Conservation (phyloP, 2,113 vertebrate genomes). For the Misgurnus mizolepis region DNA sequence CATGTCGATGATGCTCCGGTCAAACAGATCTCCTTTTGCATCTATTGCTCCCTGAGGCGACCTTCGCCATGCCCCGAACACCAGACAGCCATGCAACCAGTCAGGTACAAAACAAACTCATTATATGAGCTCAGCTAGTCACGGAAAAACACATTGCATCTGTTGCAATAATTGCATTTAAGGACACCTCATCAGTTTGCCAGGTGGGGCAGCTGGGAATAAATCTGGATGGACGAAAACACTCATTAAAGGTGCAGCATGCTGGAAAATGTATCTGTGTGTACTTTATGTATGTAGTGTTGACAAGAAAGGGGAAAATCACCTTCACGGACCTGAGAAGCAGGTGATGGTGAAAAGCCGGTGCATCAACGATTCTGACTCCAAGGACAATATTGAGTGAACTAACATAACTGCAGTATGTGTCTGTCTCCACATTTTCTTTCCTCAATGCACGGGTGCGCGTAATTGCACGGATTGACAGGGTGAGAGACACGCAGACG, state of each 20-base stretch:
- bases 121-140: slow-evolving; percentile 50
- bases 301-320: slow-evolving; percentile 31
- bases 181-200: slow-evolving; percentile 40
- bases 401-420: background rate
- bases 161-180: slow-evolving; percentile 55
- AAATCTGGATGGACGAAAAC: slow-evolving; percentile 19
- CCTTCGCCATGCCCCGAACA: slow-evolving; percentile 13
- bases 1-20: slow-evolving; percentile 47
- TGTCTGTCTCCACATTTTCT: slow-evolving; percentile 8
- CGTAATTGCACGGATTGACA: slow-evolving; percentile 33
- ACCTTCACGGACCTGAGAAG: slow-evolving; percentile 27
- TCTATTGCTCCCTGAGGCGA: slow-evolving; percentile 30
- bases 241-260: slow-evolving; percentile 2
- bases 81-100: slow-evolving; percentile 38
- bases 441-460: slow-evolving; percentile 38
- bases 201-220: slow-evolving; percentile 36
- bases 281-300: background rate
- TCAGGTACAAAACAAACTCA: slow-evolving; percentile 52
- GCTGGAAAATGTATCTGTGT: background rate
- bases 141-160: slow-evolving; percentile 54
- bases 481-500: slow-evolving; percentile 32
- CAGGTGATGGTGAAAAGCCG: background rate
- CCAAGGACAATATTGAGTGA: slow-evolving; percentile 12
- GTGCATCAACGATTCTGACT: background rate
- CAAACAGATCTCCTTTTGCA: slow-evolving; percentile 29